Evolutionary conservation across 2,113 vertebrate species (phyloP), one percentile per base, ranked within the genome.

Genomic region (Climacteris rufus): DNA sequence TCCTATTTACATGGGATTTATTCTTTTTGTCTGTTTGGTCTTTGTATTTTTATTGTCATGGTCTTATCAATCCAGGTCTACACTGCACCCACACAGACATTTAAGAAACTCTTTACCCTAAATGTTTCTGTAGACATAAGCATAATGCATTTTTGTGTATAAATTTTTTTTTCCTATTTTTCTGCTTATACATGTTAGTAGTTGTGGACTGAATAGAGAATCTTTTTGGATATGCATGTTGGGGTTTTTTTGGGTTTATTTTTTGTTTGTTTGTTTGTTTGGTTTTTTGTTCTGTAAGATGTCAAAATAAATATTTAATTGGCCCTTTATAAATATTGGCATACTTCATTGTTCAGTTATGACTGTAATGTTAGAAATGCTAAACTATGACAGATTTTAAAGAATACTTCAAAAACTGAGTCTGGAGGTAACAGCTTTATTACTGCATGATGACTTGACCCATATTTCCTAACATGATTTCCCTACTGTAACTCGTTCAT

Each of bases 391-490:
- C 47, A 86, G 78, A 56, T 78, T 96, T 95, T 79, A 59, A 96
- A 96, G 88, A 71, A 60, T 90, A 78, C 87, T 94, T 96, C 60
- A 83, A 90, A 94, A 95, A 45, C 65, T 30, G 83, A 93, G 47
- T 96, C 76, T 94, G 45, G 78, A 95, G 90, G 97, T 97, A 98
- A 96, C 97, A 94, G 97, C 97, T 98, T 97, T 97, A 96, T 97
- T 97, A 95, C 96, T 94, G 89, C 40, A 79, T 70, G 95, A 97
- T 93, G 93, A 98, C 97, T 98, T 97, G 98, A 98, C 97, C 98
- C 97, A 97, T 97, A 98, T 98, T 98, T 98, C 94, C 97, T 97
- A 97, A 96, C 95, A 92, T 98, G 97, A 98, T 98, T 98, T 98
- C 97, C 98, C 98, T 97, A 95, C 98, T 98, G 98, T 96, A 98